Base-by-base conservation (phyloP, 2,888 invertebrate species). In the Clivina fossor region DNA sequence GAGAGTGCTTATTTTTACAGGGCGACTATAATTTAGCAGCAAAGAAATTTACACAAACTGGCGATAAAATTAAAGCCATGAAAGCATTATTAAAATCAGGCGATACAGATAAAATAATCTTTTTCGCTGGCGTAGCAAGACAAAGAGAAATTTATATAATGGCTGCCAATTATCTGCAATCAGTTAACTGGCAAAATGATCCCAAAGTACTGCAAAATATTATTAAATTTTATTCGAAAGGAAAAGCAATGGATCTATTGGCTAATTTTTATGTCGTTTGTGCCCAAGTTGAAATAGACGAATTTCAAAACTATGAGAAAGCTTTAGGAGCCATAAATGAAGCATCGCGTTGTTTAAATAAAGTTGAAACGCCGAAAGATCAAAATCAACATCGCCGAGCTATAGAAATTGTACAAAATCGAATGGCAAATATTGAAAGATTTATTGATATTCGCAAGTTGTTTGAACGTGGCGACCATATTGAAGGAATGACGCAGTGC, bases 101-200 rank as follows among this genome's bases (percentile, higher is more conserved):
- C 0, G 98, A 98, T 74, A 94, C 93, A 0, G 95, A 97, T 62
- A 94, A 96, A 72, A 95, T 99, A 38, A 88, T 95, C 15, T 93
- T 94, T 69, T 99, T 97, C 72, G 96, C 98, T 0, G 91, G 93
- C 47, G 95, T 97, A 47, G 92, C 96, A 0, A 79, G 93, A 44
- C 92, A 94, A 70, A 83, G 88, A 57, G 92, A 90, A 68, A 93
- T 97, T 49, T 98, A 97, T 71, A 85, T 97, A 3, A 93, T 97
- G 93, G 98, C 97, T 0, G 98, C 94, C 1, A 97, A 98, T 76
- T 97, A 94, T 74, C 77, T 99, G 54, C 94, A 99, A 66, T 86
- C 95, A 0, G 76, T 93, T 0, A 91, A 94, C 69, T 98, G 97
- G 96, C 88, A 91, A 64, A 83, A 88, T 55, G 85, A 94, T 58